phyloP scores from a whole-genome alignment of 2,797 vertebrate genomes.

The Karalla daura region DNA sequence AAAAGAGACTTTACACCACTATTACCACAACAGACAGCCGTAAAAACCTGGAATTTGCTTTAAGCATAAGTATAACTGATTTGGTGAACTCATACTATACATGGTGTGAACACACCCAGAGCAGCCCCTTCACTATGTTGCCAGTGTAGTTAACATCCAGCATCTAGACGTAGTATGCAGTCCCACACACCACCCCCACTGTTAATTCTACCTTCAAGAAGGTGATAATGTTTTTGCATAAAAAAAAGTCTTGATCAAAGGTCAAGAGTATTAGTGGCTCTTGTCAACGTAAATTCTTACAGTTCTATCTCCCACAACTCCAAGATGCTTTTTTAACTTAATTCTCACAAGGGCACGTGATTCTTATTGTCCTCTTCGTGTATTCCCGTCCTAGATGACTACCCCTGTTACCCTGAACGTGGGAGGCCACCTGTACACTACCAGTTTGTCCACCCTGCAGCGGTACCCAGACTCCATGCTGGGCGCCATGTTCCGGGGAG shows the following conservation, averaged over 20 bases:
- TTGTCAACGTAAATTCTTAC: background rate
- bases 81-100: no score
- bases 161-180: background rate
- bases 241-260: no score
- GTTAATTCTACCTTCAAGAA: background rate
- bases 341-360: background rate
- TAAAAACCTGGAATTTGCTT: no score
- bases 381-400: constrained; percentile 86
- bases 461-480: constrained; percentile 99
- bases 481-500: constrained; percentile 98
- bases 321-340: background rate
- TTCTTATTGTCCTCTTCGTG: constrained; percentile 9
- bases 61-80: no score
- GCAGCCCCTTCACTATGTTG: no score
- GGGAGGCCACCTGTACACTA: constrained; percentile 96
- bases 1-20: no score
- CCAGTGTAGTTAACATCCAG: background rate
- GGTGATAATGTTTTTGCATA: background rate
- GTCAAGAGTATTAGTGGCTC: background rate
- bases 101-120: no score
- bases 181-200: background rate
- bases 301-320: background rate
- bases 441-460: constrained; percentile 94
- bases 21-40: no score
- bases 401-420: constrained; percentile 98